Evolutionary conservation across 2,113 vertebrate genomes (phyloP).

Genomic region (Uria aalge): DNA sequence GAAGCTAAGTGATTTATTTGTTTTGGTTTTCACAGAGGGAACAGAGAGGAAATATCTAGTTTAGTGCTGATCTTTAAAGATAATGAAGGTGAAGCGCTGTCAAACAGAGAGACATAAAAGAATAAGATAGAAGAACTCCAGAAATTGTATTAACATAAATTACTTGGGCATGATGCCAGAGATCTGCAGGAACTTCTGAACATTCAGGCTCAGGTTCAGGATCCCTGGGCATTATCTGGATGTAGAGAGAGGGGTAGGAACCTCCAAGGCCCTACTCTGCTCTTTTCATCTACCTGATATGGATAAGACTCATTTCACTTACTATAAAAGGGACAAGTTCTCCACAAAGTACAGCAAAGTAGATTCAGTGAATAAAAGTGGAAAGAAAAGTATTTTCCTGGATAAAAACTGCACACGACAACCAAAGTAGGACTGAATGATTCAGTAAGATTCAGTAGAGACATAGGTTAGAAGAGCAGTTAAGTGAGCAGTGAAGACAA

Average conservation of each 20-base stretch:
- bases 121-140: neutral
- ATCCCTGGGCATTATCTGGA: neutral
- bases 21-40: neutral
- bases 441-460: neutral
- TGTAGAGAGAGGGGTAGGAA: neutral
- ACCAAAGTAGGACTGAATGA: neutral
- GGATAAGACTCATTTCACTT: neutral
- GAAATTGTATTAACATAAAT: neutral
- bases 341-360: neutral
- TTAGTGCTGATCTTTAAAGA: conserved; percentile 32
- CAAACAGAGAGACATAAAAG: conserved; percentile 30
- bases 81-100: conserved; percentile 14
- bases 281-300: neutral
- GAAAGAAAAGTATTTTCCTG: neutral
- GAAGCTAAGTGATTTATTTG: conserved; percentile 38
- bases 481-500: neutral
- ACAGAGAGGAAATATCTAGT: neutral
- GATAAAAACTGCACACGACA: neutral
- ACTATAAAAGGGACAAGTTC: neutral
- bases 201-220: neutral
- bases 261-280: neutral
- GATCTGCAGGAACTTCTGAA: neutral
- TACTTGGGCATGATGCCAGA: neutral
- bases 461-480: neutral
- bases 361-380: neutral